Evolutionary conservation across 2,797 vertebrate genomes (phyloP).

Genomic region (Gadopsis marmoratus): DNA sequence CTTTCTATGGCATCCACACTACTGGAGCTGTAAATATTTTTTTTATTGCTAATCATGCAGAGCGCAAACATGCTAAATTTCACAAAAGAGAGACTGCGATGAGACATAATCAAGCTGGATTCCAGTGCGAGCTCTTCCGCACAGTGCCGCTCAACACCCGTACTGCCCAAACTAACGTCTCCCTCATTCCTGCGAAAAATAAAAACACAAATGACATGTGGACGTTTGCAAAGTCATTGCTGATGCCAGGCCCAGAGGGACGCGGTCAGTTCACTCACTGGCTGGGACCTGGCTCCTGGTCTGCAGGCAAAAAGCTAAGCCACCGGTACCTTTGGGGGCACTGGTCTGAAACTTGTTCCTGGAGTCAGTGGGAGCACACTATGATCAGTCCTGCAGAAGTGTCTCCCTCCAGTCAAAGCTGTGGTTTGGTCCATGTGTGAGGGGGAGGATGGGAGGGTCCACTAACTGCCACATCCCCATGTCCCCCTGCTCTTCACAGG

Average conservation of each 20-base stretch:
- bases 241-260: not conserved
- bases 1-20: not conserved
- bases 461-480: conserved; percentile 95
- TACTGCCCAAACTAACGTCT: not conserved
- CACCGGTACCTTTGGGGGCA: not conserved
- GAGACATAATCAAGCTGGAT: not conserved
- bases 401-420: conserved; percentile 98
- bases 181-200: not conserved
- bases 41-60: not conserved
- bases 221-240: not conserved
- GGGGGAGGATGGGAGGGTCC: conserved; percentile 95
- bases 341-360: not conserved
- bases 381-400: conserved; percentile 87
- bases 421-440: conserved; percentile 96
- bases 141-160: conserved; percentile 2
- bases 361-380: conserved; percentile 10
- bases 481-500: conserved; percentile 93
- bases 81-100: conserved; percentile 48
- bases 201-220: not conserved
- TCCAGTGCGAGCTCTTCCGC: conserved; percentile 3
- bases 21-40: too few species aligned
- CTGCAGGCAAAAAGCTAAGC: conserved; percentile 7
- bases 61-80: conserved; percentile 24
- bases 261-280: not conserved
- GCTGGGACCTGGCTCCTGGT: conserved; percentile 3